Evolutionary conservation across 2,888 invertebrate species (phyloP).

Genomic region (Mythimna ferrago): DNA sequence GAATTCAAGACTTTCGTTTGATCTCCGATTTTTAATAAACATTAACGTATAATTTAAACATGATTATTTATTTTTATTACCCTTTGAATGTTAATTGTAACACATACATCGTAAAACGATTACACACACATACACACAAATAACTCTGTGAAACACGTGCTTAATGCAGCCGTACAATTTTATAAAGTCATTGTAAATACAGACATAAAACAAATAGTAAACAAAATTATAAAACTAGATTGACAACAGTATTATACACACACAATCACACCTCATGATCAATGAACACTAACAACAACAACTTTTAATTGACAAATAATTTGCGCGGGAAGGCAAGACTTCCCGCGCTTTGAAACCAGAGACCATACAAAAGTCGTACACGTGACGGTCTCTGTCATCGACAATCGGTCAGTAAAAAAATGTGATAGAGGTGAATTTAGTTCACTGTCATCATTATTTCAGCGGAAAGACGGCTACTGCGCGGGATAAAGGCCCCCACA

Average conservation of each 20-base stretch:
- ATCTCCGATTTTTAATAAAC: slow-evolving; percentile 88
- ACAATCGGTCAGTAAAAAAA: no score
- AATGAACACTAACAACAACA: neutral
- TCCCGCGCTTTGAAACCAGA: slow-evolving; percentile 24
- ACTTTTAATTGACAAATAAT: neutral
- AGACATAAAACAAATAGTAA: slow-evolving; percentile 3
- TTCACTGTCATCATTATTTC: no score
- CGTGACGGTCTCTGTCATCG: no score
- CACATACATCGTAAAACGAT: slow-evolving; percentile 22
- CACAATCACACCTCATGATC: neutral
- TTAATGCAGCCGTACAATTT: slow-evolving; percentile 9
- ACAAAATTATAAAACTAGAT: slow-evolving; percentile 18
- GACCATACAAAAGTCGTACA: slow-evolving; percentile 8
- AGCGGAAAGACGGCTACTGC: no score
- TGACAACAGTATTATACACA: neutral
- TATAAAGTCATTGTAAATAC: neutral
- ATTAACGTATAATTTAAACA: slow-evolving; percentile 70
- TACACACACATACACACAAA: neutral
- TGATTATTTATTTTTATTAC: slow-evolving; percentile 52
- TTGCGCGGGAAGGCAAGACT: slow-evolving; percentile 35
- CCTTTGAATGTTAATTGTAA: slow-evolving; percentile 28
- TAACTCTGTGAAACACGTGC: slow-evolving; percentile 32
- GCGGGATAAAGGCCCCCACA: no score
- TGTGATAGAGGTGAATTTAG: no score
- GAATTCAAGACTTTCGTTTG: slow-evolving; percentile 89